These are phyloP conservation scores for Amphimallon solstitiale DNA, from an alignment of 2,888 invertebrate genomes.

Conservation along the genomic window DNA sequence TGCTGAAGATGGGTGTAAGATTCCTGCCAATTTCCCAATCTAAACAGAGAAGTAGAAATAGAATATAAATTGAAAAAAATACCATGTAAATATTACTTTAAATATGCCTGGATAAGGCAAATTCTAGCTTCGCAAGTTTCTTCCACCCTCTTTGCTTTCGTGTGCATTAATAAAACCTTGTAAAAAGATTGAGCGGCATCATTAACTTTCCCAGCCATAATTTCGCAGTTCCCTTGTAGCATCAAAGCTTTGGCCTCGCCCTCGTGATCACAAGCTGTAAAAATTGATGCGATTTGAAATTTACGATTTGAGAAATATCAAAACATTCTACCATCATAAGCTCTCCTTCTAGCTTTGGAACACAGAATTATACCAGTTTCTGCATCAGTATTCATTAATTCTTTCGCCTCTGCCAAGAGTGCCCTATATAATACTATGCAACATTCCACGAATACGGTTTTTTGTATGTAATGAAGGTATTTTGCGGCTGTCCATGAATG, in stretches of 20 bases:
- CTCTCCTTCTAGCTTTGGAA: conserved; percentile 66
- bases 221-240: conserved; percentile 67
- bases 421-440: conserved; percentile 64
- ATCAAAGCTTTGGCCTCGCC: conserved; percentile 67
- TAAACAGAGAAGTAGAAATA: conserved; percentile 33
- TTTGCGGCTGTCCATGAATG: conserved; percentile 62
- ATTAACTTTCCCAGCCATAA: conserved; percentile 64
- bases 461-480: conserved; percentile 50
- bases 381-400: conserved; percentile 59
- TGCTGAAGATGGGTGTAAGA: conserved; percentile 51
- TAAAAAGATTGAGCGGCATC: conserved; percentile 66
- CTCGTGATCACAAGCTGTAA: conserved; percentile 62
- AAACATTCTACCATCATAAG: conserved; percentile 63
- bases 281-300: not conserved
- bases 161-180: conserved; percentile 64
- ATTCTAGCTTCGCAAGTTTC: conserved; percentile 67
- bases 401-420: conserved; percentile 61
- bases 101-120: conserved; percentile 67
- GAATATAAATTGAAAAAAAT: not conserved
- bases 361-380: conserved; percentile 64
- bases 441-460: conserved; percentile 63
- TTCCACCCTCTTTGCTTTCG: conserved; percentile 58
- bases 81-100: conserved; percentile 60
- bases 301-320: not conserved
- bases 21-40: conserved; percentile 50